Conservation (phyloP, 1,140 invertebrate genomes). For the Drosophila orosa region DNA sequence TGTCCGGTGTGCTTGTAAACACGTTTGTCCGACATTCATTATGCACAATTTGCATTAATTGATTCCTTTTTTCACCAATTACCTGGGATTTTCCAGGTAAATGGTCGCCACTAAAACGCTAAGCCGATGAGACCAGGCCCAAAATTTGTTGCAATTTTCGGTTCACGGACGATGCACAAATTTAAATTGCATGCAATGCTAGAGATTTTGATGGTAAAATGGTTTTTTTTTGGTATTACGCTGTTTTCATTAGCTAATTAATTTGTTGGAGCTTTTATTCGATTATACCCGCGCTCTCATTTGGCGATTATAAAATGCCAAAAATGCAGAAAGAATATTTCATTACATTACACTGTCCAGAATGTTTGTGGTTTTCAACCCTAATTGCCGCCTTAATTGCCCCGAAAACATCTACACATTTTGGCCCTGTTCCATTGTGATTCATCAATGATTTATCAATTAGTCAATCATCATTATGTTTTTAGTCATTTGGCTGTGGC, state of each 20-base stretch:
- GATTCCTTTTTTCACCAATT: constrained; percentile 34
- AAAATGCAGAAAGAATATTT: not conserved
- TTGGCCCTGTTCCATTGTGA: not conserved
- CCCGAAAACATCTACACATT: not conserved
- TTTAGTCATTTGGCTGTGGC: not conserved
- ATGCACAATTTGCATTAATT: constrained; percentile 50
- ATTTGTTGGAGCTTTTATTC: constrained; percentile 5
- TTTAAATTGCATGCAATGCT: constrained; percentile 10
- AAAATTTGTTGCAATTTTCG: constrained; percentile 2
- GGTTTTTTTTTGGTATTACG: not conserved
- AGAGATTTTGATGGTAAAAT: not conserved
- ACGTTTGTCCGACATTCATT: constrained; percentile 53
- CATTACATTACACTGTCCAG: not conserved
- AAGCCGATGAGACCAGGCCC: constrained; percentile 14
- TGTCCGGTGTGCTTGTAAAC: constrained; percentile 51
- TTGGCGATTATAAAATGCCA: not conserved
- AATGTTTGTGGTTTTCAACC: not conserved
- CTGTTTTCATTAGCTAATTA: constrained; percentile 6
- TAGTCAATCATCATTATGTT: constrained; percentile 22
- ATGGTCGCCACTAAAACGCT: constrained; percentile 25
- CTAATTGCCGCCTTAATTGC: constrained; percentile 7
- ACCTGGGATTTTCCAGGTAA: constrained; percentile 32
- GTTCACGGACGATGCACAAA: constrained; percentile 15
- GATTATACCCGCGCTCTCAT: not conserved
- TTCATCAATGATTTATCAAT: constrained; percentile 15